phyloP scores from a whole-genome alignment of 2,113 vertebrate species.

The Solea senegalensis region DNA sequence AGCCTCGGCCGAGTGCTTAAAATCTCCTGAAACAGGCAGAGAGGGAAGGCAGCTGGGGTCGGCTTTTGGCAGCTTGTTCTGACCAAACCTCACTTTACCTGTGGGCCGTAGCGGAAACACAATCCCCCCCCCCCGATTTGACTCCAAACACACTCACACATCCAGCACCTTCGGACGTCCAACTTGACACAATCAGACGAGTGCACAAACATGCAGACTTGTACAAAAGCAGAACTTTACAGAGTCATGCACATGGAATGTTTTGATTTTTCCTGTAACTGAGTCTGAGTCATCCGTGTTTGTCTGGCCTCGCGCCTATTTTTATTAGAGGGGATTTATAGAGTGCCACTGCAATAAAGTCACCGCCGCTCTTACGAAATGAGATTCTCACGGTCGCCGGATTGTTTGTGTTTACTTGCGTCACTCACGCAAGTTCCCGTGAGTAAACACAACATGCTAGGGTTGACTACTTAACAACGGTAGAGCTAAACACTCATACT shows the following conservation, averaged over 20 bases:
- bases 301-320: conserved; percentile 30
- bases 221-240: conserved; percentile 68
- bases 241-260: conserved; percentile 79
- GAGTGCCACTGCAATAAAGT: conserved; percentile 17
- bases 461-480: too few relatives aligned
- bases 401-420: too few relatives aligned
- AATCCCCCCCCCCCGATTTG: background rate
- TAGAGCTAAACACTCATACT: too few relatives aligned
- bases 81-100: background rate
- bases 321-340: conserved; percentile 35
- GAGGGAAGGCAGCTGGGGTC: conserved; percentile 70
- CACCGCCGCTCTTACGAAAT: too few relatives aligned
- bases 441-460: too few relatives aligned
- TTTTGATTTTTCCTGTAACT: conserved; percentile 54
- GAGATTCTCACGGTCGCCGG: too few relatives aligned
- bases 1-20: conserved; percentile 30
- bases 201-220: conserved; percentile 69
- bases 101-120: conserved; percentile 41
- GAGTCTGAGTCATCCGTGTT: conserved; percentile 33
- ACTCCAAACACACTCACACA: conserved; percentile 20
- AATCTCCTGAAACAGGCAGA: conserved; percentile 54
- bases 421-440: too few relatives aligned
- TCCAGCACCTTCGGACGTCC: conserved; percentile 31
- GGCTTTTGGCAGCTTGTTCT: conserved; percentile 57
- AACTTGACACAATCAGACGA: conserved; percentile 48